phyloP scores from a whole-genome alignment of 2,888 invertebrate species.

The Electrophaes corylata region DNA sequence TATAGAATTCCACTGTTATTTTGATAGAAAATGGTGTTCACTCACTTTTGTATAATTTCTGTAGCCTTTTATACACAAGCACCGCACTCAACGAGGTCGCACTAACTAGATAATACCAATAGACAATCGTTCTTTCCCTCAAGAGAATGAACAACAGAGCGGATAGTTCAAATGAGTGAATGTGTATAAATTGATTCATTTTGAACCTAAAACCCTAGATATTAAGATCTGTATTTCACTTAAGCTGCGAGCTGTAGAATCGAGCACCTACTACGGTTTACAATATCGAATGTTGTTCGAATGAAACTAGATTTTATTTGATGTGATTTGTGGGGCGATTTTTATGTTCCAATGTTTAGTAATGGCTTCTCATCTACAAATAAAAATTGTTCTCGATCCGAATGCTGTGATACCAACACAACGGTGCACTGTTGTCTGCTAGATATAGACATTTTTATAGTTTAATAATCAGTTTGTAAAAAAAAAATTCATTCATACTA shows the following conservation, averaged over 20 bases:
- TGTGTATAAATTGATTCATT: background rate
- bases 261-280: conserved; percentile 7
- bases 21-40: background rate
- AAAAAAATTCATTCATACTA: too few relatives aligned
- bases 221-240: background rate
- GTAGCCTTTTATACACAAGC: conserved; percentile 20
- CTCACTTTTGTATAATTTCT: conserved; percentile 23
- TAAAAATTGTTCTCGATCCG: too few relatives aligned
- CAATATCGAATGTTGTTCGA: conserved; percentile 6
- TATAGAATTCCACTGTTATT: background rate
- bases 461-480: too few relatives aligned
- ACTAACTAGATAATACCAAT: conserved; percentile 22
- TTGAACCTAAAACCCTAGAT: background rate
- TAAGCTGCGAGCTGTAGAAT: background rate
- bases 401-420: too few relatives aligned
- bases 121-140: conserved; percentile 19
- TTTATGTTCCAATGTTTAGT: too few relatives aligned
- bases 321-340: too few relatives aligned
- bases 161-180: conserved; percentile 17
- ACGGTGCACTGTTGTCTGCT: too few relatives aligned
- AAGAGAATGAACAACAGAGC: conserved; percentile 15
- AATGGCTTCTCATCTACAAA: too few relatives aligned
- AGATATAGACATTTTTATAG: too few relatives aligned
- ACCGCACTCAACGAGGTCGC: conserved; percentile 14
- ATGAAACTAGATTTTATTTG: background rate